A percentile compares a stretch with the other conserved stretches of the same genome.
Evolutionary conservation across 53 echinoderm and acorn worm genomes (phyloP).

Genomic region (Paracentrotus lividus): DNA sequence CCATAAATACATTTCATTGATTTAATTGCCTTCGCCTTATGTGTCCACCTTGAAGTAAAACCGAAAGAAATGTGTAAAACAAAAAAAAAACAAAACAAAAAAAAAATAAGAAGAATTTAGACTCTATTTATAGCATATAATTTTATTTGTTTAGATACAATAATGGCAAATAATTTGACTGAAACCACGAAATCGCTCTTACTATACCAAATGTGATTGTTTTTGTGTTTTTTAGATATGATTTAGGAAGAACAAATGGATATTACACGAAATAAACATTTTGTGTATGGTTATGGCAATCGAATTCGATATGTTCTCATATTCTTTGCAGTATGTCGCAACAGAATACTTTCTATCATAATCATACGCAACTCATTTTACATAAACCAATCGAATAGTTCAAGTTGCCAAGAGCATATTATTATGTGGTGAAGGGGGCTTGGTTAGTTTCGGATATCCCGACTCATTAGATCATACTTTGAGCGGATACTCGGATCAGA

Average conservation of each 20-base stretch:
- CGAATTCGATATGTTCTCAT: background rate
- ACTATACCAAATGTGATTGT: background rate
- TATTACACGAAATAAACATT: background rate
- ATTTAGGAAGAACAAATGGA: background rate
- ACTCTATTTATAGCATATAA: no score
- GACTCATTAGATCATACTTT: conserved; percentile 6
- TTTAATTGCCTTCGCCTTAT: no score
- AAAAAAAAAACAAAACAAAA: no score
- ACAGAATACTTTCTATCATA: background rate
- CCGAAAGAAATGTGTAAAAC: no score
- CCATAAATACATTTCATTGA: no score
- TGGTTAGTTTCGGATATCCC: conserved; percentile 26
- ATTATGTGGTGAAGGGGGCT: conserved; percentile 29
- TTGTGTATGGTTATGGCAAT: background rate
- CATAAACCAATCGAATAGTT: background rate
- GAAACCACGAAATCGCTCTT: background rate
- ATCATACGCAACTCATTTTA: background rate
- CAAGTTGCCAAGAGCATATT: conserved; percentile 20
- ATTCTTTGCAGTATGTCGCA: background rate
- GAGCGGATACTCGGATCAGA: conserved; percentile 9
- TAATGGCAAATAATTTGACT: background rate
- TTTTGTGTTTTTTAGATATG: background rate
- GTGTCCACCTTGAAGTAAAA: no score
- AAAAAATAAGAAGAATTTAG: no score
- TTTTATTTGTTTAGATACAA: background rate